phyloP scores from a whole-genome alignment of 2,888 invertebrate genomes.

The Celastrina argiolus region DNA sequence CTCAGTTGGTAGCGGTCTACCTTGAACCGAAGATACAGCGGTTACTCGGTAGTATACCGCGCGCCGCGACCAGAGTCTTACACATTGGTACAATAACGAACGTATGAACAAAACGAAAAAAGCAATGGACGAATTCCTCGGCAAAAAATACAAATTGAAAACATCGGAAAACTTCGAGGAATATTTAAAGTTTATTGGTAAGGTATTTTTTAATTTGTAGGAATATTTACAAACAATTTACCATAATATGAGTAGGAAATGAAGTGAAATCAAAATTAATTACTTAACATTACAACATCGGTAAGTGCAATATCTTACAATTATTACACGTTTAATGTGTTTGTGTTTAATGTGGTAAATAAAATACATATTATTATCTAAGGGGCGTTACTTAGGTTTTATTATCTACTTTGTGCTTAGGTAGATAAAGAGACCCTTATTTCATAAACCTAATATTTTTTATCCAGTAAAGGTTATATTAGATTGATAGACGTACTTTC shows the following conservation, averaged over 20 bases:
- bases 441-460: no score
- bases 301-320: not conserved
- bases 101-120: not conserved
- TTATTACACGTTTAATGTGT: no score
- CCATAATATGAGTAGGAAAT: not conserved
- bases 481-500: no score
- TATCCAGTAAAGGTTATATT: no score
- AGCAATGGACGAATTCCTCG: conserved; percentile 43
- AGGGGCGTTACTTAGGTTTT: no score
- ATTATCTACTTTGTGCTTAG: no score
- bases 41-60: not conserved
- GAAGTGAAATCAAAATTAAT: not conserved
- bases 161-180: conserved; percentile 57
- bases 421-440: no score
- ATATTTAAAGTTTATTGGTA: conserved; percentile 55
- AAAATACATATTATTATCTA: no score
- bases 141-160: conserved; percentile 51
- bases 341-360: no score
- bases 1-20: not conserved
- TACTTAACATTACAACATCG: not conserved
- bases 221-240: not conserved
- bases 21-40: not conserved
- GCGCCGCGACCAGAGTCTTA: not conserved
- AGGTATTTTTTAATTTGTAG: conserved; percentile 34
- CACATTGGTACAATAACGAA: no score